Percentiles rank a stretch among this genome's conserved stretches.
Conservation (phyloP, 1,140 invertebrate genomes). For the Pogonomyrmex barbatus region DNA sequence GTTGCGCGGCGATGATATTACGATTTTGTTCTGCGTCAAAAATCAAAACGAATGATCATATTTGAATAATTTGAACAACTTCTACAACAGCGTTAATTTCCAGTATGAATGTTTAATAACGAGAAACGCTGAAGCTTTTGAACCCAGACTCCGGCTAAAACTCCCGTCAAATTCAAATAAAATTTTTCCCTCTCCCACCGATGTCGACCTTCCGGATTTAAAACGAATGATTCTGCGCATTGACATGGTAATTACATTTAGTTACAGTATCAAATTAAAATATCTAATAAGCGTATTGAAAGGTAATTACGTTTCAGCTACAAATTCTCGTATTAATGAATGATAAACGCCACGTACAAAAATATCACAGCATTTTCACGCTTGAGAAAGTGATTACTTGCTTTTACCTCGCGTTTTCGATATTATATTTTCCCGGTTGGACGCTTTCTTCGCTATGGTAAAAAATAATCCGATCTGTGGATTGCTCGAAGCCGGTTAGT, state of each 20-base stretch:
- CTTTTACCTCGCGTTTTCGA: slow-evolving; percentile 14
- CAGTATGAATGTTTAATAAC: slow-evolving; percentile 37
- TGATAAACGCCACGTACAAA: slow-evolving; percentile 5
- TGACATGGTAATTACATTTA: neutral
- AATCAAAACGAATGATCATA: slow-evolving; percentile 40
- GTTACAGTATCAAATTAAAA: neutral
- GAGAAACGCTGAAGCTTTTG: slow-evolving; percentile 13
- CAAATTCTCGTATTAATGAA: neutral
- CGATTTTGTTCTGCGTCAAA: neutral
- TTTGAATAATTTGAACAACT: slow-evolving; percentile 30
- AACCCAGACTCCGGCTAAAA: neutral
- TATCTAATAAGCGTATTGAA: neutral
- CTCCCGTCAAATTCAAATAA: slow-evolving; percentile 17
- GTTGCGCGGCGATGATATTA: neutral
- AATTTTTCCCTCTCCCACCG: neutral
- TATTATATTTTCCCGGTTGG: slow-evolving; percentile 16
- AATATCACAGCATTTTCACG: neutral
- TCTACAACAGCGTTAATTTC: slow-evolving; percentile 11
- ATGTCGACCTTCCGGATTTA: neutral
- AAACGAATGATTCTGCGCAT: neutral
- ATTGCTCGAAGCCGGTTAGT: slow-evolving; percentile 66
- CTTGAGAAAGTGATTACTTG: neutral
- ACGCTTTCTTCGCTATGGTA: slow-evolving; percentile 60
- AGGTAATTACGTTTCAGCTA: neutral
- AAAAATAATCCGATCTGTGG: slow-evolving; percentile 64